A percentile compares a stretch with the other conserved stretches of the same genome.
phyloP scores from a whole-genome alignment of 2,888 invertebrate genomes.

The Thereva nobilitata region DNA sequence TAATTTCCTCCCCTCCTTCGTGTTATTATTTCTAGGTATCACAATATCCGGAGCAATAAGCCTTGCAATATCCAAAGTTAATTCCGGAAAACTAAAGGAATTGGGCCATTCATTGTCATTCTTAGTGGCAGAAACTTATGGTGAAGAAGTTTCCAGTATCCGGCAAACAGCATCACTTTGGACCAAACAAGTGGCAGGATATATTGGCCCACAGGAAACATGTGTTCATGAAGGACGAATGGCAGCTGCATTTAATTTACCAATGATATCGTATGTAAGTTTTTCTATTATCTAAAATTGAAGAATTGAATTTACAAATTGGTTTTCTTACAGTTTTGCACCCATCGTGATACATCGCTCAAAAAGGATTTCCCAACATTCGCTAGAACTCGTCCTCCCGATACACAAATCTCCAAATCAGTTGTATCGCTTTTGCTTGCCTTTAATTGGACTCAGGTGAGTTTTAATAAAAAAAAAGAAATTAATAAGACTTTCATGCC shows the following conservation, averaged over 20 bases:
- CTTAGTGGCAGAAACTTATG: conserved; percentile 86
- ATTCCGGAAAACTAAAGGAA: conserved; percentile 62
- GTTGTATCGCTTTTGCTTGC: conserved; percentile 82
- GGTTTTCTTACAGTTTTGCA: conserved; percentile 75
- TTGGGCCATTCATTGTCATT: conserved; percentile 77
- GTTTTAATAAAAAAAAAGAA: conserved; percentile 42
- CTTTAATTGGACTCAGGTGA: conserved; percentile 90
- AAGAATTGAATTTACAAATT: not conserved
- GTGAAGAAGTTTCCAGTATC: conserved; percentile 85
- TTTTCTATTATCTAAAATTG: conserved; percentile 22
- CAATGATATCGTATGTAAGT: conserved; percentile 96
- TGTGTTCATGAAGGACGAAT: conserved; percentile 92
- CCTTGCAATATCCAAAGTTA: conserved; percentile 82
- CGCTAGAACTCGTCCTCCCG: conserved; percentile 88
- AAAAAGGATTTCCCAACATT: conserved; percentile 88
- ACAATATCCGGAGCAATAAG: conserved; percentile 82
- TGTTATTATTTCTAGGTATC: conserved; percentile 54
- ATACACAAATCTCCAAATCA: conserved; percentile 91
- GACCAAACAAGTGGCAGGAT: conserved; percentile 82
- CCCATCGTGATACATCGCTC: conserved; percentile 86
- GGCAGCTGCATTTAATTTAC: conserved; percentile 91
- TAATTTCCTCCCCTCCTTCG: not conserved
- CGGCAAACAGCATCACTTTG: conserved; percentile 81
- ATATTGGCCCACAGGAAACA: conserved; percentile 81
- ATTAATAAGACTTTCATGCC: conserved; percentile 5